A percentile compares a stretch with the other conserved stretches of the same genome.
phyloP scores from a whole-genome alignment of 2,888 invertebrate genomes.

The Halictus ligatus region DNA sequence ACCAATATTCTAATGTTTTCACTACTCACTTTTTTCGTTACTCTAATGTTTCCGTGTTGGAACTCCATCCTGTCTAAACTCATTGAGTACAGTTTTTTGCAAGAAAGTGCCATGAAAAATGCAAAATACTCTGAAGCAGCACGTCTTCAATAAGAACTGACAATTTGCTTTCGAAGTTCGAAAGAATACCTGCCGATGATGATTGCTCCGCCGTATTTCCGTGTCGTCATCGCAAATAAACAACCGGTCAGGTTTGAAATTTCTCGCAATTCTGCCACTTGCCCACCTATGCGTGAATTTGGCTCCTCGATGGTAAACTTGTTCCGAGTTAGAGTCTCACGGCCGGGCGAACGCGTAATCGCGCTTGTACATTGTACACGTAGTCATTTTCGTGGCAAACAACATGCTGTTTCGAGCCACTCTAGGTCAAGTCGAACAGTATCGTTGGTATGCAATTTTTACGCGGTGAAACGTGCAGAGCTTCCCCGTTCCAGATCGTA shows the following conservation, averaged over 20 bases:
- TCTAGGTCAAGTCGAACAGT: background rate
- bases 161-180: background rate
- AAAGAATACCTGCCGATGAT: background rate
- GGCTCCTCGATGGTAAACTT: slow-evolving; percentile 65
- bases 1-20: no score
- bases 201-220: background rate
- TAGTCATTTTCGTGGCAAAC: slow-evolving; percentile 19
- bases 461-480: background rate
- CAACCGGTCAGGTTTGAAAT: slow-evolving; percentile 29
- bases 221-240: background rate
- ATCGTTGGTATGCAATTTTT: background rate
- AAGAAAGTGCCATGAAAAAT: background rate
- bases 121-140: background rate
- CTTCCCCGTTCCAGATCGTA: background rate
- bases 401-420: background rate
- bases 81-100: background rate
- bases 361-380: slow-evolving; percentile 6
- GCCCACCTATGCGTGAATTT: slow-evolving; percentile 71
- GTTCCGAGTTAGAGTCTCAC: slow-evolving; percentile 23
- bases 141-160: background rate
- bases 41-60: background rate
- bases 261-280: slow-evolving; percentile 68
- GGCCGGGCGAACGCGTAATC: slow-evolving; percentile 39
- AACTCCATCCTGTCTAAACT: background rate
- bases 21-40: no score